Base-by-base conservation (phyloP, 2,888 invertebrate genomes). In the Eupithecia subfuscata region DNA sequence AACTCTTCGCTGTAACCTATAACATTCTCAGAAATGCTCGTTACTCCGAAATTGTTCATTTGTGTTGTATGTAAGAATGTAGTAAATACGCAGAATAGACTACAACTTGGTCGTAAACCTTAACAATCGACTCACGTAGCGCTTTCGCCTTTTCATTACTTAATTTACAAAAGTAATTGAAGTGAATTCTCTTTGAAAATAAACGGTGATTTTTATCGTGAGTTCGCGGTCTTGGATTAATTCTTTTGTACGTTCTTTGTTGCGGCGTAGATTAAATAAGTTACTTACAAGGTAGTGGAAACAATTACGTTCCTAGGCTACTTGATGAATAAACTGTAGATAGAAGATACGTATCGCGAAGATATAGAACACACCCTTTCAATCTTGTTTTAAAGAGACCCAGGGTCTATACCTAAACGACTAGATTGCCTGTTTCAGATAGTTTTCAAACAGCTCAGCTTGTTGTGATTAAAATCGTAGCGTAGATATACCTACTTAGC, bases 121-220 rank as follows among this genome's bases (percentile, higher is more conserved):
- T 80, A 75, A 69, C 70, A 82, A 75, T 56, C 82, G 43, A 18
- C 74, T 75, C 82, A 83, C 84, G 83, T 81, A 72, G 71, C 74
- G 73, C 70, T 83, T 79, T 78, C 80, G 76, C 81, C 80, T 80
- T 81, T 83, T 82, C 82, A 82, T 83, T 82, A 78, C 82, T 83
- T 83, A 84, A 83, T 83, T 84, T 82, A 84, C 82, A 83, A 83
- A 83, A 80, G 83, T 81, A 84, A 83, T 83, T 82, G 82, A 82
- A 84, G 78, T 80, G 79, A 84, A 82, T 82, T 80, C 79, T 60
- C 78, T 80, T 80, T 76, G 79, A 75, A 79, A 78, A 76, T 80
- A 75, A 78, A 71, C 78, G 76, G 74, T 76, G 79, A 79, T 82
- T 82, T 81, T 82, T 80, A 80, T 82, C 80, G 75, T 70, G 69